Conservation (phyloP, 2,888 invertebrate genomes). For the Leptura quadrifasciata region DNA sequence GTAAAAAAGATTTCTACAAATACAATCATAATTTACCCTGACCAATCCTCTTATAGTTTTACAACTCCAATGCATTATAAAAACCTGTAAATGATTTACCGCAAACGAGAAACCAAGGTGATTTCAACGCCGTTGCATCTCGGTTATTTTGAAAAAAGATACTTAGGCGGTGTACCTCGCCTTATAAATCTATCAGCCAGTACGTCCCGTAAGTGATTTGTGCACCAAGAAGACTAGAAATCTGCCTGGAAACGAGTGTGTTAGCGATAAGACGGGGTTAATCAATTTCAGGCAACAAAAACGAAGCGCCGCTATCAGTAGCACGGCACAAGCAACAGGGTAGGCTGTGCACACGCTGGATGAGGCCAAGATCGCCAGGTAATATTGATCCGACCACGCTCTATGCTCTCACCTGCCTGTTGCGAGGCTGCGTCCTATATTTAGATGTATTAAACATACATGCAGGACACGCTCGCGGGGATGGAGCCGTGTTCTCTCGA, state of each 20-base stretch:
- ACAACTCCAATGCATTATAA: background rate
- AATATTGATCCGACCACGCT: slow-evolving; percentile 38
- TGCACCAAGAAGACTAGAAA: background rate
- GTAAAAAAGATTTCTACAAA: background rate
- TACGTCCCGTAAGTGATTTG: slow-evolving; percentile 6
- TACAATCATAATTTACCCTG: background rate
- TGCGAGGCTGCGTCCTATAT: slow-evolving; percentile 36
- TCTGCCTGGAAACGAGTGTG: slow-evolving; percentile 23
- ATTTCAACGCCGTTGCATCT: background rate
- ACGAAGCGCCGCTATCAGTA: slow-evolving; percentile 13
- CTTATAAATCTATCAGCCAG: slow-evolving; percentile 1
- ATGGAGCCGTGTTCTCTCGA: background rate
- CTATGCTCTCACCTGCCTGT: slow-evolving; percentile 37
- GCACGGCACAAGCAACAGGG: slow-evolving; percentile 29
- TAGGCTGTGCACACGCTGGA: slow-evolving; percentile 10
- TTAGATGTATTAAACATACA: slow-evolving; percentile 36
- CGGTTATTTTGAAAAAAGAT: background rate
- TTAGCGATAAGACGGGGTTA: slow-evolving; percentile 40
- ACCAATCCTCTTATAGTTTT: background rate
- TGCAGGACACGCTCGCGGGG: slow-evolving; percentile 30
- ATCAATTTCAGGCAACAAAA: slow-evolving; percentile 40
- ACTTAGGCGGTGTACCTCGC: background rate
- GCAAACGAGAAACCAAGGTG: background rate
- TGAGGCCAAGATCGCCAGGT: slow-evolving; percentile 33
- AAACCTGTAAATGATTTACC: background rate